Percentiles rank a stretch among this genome's conserved stretches.
phyloP scores from a whole-genome alignment of 1,140 invertebrate genomes.

The Argopecten irradians region DNA sequence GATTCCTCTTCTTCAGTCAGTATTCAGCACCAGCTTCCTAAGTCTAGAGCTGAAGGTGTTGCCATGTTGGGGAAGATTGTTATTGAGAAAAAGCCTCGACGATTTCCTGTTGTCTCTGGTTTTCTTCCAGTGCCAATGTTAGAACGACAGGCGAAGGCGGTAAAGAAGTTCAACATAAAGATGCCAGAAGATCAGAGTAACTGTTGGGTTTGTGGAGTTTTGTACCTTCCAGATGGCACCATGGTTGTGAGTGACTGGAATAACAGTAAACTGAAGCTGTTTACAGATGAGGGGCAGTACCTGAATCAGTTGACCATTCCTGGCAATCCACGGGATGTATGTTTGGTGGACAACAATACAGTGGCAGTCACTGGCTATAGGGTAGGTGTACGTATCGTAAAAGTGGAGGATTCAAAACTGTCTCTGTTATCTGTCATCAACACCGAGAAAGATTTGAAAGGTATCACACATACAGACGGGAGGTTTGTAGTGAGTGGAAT shows the following conservation, averaged over 20 bases:
- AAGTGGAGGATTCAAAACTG: too few species aligned
- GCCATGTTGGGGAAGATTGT: neutral
- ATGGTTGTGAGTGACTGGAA: neutral
- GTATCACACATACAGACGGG: too few species aligned
- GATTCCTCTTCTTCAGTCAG: too few species aligned
- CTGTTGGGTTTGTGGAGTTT: neutral
- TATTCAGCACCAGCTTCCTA: too few species aligned
- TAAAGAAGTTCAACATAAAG: neutral
- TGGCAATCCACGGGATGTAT: neutral
- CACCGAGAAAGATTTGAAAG: too few species aligned
- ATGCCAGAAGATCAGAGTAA: neutral
- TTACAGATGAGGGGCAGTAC: neutral
- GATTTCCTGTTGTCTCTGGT: too few species aligned
- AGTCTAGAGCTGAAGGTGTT: too few species aligned
- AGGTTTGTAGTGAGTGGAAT: neutral
- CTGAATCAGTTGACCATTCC: too few species aligned
- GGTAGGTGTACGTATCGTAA: too few species aligned
- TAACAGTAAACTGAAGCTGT: neutral
- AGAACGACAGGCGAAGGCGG: neutral
- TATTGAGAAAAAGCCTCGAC: neutral
- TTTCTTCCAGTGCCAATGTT: neutral
- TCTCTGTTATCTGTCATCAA: too few species aligned
- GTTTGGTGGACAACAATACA: neutral
- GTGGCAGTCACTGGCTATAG: neutral
- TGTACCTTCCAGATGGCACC: neutral